Percentiles rank a stretch among this genome's conserved stretches.
phyloP scores from a whole-genome alignment of 2,888 invertebrate genomes.

The Athetis lepigone region DNA sequence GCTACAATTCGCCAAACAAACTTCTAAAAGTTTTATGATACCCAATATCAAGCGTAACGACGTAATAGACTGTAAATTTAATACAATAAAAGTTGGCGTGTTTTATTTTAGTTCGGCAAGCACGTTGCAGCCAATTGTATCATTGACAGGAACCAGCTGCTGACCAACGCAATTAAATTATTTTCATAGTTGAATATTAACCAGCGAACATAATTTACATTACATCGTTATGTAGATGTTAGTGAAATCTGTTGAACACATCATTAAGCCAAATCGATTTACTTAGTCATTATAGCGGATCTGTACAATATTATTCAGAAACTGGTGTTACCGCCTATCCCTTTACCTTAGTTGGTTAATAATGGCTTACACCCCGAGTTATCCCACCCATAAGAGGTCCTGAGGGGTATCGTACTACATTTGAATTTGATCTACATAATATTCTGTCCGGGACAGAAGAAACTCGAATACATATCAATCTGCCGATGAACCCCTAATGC shows the following conservation, averaged over 20 bases:
- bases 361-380: slow-evolving; percentile 27
- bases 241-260: slow-evolving; percentile 8
- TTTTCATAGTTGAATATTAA: slow-evolving; percentile 7
- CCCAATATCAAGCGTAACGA: slow-evolving; percentile 14
- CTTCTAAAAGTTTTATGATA: slow-evolving; percentile 18
- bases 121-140: slow-evolving; percentile 22
- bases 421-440: slow-evolving; percentile 56
- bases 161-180: slow-evolving; percentile 3
- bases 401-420: slow-evolving; percentile 33
- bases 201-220: neutral
- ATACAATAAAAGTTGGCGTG: slow-evolving; percentile 9
- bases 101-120: slow-evolving; percentile 18
- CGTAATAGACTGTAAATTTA: slow-evolving; percentile 6
- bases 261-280: slow-evolving; percentile 20
- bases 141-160: slow-evolving; percentile 11
- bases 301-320: slow-evolving; percentile 8
- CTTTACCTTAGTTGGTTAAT: slow-evolving; percentile 28
- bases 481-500: slow-evolving; percentile 33
- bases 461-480: slow-evolving; percentile 45
- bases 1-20: slow-evolving; percentile 1
- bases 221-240: neutral
- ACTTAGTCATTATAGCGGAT: slow-evolving; percentile 5
- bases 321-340: slow-evolving; percentile 5
- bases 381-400: slow-evolving; percentile 18
- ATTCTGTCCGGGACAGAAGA: slow-evolving; percentile 15